These are phyloP conservation scores for Panthera leo DNA, from an alignment of 2,113 vertebrate species.

Conservation along the genomic window DNA sequence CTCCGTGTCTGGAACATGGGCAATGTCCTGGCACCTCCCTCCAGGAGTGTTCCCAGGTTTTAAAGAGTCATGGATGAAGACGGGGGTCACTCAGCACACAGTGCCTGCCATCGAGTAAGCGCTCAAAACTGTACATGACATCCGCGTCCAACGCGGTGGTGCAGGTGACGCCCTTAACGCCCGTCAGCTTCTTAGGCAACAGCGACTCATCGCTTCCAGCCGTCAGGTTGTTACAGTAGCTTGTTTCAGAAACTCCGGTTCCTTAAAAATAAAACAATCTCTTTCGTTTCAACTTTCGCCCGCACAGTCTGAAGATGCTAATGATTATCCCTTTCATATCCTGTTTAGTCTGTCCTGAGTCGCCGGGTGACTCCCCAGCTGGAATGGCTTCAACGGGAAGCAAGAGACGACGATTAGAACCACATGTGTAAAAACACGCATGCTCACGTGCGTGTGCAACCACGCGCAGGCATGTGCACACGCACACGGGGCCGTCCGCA, in stretches of 20 bases:
- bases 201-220: background rate
- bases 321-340: background rate
- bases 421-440: background rate
- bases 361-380: background rate
- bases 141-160: too few relatives aligned
- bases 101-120: background rate
- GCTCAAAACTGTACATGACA: background rate
- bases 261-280: background rate
- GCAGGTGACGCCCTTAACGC: fast-evolving
- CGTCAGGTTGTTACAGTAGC: background rate
- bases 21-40: too few relatives aligned
- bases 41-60: background rate
- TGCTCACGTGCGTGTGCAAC: fast-evolving
- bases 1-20: background rate
- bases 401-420: background rate
- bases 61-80: background rate
- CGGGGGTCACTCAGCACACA: background rate
- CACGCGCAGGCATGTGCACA: fast-evolving
- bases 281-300: background rate
- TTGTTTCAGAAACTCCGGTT: background rate
- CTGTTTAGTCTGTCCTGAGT: background rate
- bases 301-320: background rate
- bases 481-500: background rate
- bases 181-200: background rate
- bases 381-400: background rate